These are phyloP conservation scores for Hapalemur alaotrensis DNA, from an alignment of 2,797 vertebrate genomes.

Conservation along the genomic window DNA sequence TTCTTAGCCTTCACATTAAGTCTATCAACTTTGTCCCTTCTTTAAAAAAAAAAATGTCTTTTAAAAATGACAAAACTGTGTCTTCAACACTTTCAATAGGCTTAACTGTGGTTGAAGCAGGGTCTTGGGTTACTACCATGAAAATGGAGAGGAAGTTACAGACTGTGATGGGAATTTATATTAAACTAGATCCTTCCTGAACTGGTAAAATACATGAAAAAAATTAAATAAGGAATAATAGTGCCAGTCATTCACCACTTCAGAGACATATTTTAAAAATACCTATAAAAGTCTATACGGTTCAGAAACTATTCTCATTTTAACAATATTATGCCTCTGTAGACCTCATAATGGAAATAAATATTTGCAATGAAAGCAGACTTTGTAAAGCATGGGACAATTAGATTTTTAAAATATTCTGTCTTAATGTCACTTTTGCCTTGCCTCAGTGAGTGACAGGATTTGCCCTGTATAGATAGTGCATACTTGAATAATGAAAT, in stretches of 20 bases:
- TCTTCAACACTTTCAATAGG: slow-evolving; percentile 11
- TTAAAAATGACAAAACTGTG: slow-evolving; percentile 47
- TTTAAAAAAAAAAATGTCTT: not conserved
- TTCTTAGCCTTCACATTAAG: not conserved
- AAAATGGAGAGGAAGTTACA: slow-evolving; percentile 46
- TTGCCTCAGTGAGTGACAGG: not conserved
- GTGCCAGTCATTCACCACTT: slow-evolving; percentile 30
- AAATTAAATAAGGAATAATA: slow-evolving; percentile 18
- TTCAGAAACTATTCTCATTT: slow-evolving; percentile 30
- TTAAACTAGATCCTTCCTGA: slow-evolving; percentile 56
- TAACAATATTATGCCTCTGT: slow-evolving; percentile 36
- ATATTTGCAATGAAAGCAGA: slow-evolving; percentile 21
- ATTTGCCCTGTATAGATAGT: not conserved
- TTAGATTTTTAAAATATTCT: not conserved
- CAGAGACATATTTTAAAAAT: slow-evolving; percentile 35
- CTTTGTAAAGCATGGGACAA: not conserved
- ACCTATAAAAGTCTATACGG: not conserved
- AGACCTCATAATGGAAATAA: slow-evolving; percentile 50
- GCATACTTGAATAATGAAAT: slow-evolving; percentile 51
- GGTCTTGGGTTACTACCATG: not conserved
- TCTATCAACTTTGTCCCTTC: not conserved
- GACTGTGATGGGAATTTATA: not conserved
- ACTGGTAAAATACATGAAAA: slow-evolving; percentile 40
- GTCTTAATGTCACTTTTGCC: slow-evolving; percentile 26
- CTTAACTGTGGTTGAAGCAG: slow-evolving; percentile 20